These are phyloP conservation scores for Coreius guichenoti DNA, from an alignment of 2,797 vertebrate genomes.

Conservation along the genomic window DNA sequence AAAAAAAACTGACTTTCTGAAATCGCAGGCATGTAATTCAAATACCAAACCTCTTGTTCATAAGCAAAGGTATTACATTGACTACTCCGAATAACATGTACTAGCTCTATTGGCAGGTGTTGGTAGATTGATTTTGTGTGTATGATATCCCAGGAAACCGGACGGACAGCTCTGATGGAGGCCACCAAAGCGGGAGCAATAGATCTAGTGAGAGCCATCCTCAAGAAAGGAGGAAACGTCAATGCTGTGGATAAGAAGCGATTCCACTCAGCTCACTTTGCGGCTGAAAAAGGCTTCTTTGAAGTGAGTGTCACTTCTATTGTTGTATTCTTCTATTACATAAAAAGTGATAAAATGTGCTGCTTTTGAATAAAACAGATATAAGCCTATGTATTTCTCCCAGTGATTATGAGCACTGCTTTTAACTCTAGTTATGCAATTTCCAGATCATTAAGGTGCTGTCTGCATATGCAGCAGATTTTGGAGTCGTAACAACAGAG, in stretches of 20 bases:
- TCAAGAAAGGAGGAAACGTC: slow-evolving; percentile 83
- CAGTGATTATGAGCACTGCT: not conserved
- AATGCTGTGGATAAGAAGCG: slow-evolving; percentile 80
- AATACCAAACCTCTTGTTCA: not conserved
- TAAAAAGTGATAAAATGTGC: not conserved
- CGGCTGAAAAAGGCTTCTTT: slow-evolving; percentile 89
- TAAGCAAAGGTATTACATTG: not conserved
- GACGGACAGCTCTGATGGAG: slow-evolving; percentile 90
- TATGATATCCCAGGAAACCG: slow-evolving; percentile 79
- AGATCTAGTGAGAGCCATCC: slow-evolving; percentile 81
- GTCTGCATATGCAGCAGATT: slow-evolving; percentile 82
- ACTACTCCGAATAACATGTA: not conserved
- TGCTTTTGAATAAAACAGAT: not conserved
- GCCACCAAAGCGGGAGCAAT: slow-evolving; percentile 80
- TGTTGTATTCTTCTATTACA: not conserved
- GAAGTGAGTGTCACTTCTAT: slow-evolving; percentile 75
- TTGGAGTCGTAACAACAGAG: slow-evolving; percentile 80
- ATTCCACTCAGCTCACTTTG: slow-evolving; percentile 86
- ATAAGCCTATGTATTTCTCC: not conserved
- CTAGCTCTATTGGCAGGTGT: slow-evolving; percentile 4
- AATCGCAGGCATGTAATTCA: not conserved
- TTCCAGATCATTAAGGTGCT: slow-evolving; percentile 76
- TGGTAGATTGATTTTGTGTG: not conserved
- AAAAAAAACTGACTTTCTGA: not conserved
- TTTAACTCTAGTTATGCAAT: not conserved